Evolutionary conservation across 2,888 invertebrate genomes (phyloP), one percentile per base, ranked within the genome.

Genomic region (Hirtodrosophila alboralis): DNA sequence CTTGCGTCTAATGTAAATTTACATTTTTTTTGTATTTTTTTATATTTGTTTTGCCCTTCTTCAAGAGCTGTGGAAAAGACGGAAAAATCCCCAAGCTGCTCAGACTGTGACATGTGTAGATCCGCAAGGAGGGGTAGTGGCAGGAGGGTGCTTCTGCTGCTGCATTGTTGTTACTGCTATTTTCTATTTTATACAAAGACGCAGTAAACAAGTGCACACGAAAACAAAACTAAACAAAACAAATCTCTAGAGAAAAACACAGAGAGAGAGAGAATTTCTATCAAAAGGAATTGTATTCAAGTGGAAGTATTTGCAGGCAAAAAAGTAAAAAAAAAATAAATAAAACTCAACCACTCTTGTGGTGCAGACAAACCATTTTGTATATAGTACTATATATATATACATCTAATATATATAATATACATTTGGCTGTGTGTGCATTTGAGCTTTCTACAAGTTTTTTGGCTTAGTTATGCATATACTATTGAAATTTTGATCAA

Each of bases 1-100:
- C 79, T 81, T 84, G 77, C 75, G 64, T 79, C 79, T 79, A 79
- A 79, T 83, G 76, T 79, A 80, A 77, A 79, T 84, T 84, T 84
- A 84, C 77, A 79, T 79, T 75, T 83, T 77, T 66, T n/a, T n/a
- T n/a, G n/a, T n/a, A n/a, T n/a, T n/a, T n/a, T n/a, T n/a, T n/a
- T n/a, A n/a, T n/a, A n/a, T n/a, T n/a, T n/a, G n/a, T n/a, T n/a
- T n/a, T n/a, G n/a, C n/a, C n/a, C n/a, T n/a, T 47, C 65, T 60
- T 49, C 44, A 28, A 59, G 54, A 40, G 45, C 12, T 63, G 28
- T 57, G 67, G 38, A 59, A 71, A 61, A 71, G 73, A 52, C 52
- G 47, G 57, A 44, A 76, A 79, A 79, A 79, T 80, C 76, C 73
- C 63, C 52, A 56, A 64, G 53, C 57, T 62, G 21, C 56, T 62